Evolutionary conservation across 1,140 invertebrate genomes (phyloP).

Genomic region (Neocloeon triangulifer): DNA sequence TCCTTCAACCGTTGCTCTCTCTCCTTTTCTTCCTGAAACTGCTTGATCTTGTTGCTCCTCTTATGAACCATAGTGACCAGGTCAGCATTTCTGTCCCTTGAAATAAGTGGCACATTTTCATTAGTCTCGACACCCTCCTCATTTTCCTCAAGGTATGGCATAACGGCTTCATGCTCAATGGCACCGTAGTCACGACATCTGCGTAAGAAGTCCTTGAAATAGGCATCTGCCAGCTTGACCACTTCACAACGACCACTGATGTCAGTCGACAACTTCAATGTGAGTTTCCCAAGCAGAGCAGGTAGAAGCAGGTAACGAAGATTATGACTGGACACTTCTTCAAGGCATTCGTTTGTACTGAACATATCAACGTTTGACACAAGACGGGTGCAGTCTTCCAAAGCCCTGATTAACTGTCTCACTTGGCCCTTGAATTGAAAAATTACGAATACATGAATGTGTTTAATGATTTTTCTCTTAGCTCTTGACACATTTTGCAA

Average conservation of each 20-base stretch:
- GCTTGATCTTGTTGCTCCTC: conserved; percentile 50
- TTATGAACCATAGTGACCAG: conserved; percentile 18
- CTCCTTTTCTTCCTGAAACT: conserved; percentile 58
- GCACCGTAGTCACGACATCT: conserved; percentile 57
- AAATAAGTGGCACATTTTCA: neutral
- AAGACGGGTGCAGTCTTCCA: conserved; percentile 53
- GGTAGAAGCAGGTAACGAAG: conserved; percentile 67
- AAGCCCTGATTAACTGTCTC: conserved; percentile 38
- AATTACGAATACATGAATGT: too few species aligned
- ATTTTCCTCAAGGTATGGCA: conserved; percentile 17
- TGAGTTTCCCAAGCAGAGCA: conserved; percentile 52
- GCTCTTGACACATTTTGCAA: too few species aligned
- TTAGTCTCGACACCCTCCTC: conserved; percentile 7
- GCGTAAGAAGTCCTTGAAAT: conserved; percentile 65
- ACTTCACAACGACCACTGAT: conserved; percentile 34
- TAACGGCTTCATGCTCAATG: conserved; percentile 31
- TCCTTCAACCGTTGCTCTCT: conserved; percentile 40
- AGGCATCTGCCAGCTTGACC: conserved; percentile 50
- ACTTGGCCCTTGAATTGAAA: conserved; percentile 39
- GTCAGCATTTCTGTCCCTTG: conserved; percentile 16
- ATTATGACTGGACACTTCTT: conserved; percentile 66
- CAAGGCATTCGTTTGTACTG: conserved; percentile 65
- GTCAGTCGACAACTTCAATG: conserved; percentile 34
- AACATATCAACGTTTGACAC: conserved; percentile 63
- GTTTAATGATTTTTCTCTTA: too few species aligned